Conservation (phyloP, 2,113 vertebrate genomes). For the Chlorodrepanis virens region DNA sequence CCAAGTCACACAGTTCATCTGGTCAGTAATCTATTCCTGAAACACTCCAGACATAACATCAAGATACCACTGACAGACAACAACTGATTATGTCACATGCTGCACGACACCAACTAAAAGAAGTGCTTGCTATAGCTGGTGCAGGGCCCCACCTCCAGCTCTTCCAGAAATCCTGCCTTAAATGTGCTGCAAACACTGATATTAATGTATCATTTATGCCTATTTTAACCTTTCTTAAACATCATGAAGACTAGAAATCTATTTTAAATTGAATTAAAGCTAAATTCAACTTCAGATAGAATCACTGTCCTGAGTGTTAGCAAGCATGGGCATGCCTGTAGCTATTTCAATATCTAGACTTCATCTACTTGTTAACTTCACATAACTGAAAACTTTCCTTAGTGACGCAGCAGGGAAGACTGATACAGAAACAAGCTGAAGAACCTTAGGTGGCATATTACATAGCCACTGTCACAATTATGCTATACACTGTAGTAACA, state of each 20-base stretch:
- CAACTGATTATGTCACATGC: not conserved
- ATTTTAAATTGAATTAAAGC: not conserved
- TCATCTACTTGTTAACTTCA: not conserved
- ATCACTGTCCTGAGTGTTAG: not conserved
- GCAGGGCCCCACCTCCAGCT: not conserved
- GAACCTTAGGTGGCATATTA: not conserved
- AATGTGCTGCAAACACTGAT: not conserved
- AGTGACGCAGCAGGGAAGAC: not conserved
- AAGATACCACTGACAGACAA: not conserved
- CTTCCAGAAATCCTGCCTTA: not conserved
- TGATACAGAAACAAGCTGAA: not conserved
- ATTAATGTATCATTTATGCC: not conserved
- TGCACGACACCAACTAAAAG: not conserved
- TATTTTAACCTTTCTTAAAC: not conserved
- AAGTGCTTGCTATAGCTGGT: not conserved
- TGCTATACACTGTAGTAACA: not conserved
- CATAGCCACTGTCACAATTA: not conserved
- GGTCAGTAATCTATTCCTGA: not conserved
- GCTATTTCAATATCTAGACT: not conserved
- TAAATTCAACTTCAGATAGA: not conserved
- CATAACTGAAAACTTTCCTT: not conserved
- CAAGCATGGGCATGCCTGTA: not conserved
- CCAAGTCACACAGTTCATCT: not conserved
- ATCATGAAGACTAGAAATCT: not conserved
- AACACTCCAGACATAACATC: not conserved